These are phyloP conservation scores for Amorpha juglandis DNA, from an alignment of 2,888 invertebrate species.

Conservation along the genomic window DNA sequence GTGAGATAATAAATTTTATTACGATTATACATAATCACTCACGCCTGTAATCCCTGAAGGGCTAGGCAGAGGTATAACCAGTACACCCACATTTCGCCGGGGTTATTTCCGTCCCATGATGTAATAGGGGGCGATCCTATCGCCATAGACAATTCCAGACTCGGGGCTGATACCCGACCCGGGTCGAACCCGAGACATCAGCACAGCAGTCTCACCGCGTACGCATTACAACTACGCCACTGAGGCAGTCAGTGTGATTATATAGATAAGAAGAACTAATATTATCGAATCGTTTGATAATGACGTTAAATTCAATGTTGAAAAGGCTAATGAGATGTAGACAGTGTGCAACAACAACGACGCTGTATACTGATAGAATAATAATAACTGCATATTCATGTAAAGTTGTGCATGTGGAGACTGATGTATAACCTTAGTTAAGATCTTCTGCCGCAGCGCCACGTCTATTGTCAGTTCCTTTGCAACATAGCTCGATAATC, in stretches of 20 bases:
- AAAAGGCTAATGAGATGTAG: slow-evolving; percentile 15
- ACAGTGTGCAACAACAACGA: slow-evolving; percentile 10
- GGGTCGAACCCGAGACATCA: too few species aligned
- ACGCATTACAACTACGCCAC: too few species aligned
- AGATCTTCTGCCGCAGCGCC: background rate
- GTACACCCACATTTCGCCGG: too few species aligned
- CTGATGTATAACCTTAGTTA: slow-evolving; percentile 7
- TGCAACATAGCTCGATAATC: background rate
- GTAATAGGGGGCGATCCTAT: too few species aligned
- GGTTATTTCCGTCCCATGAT: too few species aligned
- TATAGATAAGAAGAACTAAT: background rate
- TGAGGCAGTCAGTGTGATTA: too few species aligned
- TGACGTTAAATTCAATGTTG: slow-evolving; percentile 2
- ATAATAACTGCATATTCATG: background rate
- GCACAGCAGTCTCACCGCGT: too few species aligned
- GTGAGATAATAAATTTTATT: slow-evolving; percentile 11
- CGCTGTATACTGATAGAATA: background rate
- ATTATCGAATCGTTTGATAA: slow-evolving; percentile 18
- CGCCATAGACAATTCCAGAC: too few species aligned
- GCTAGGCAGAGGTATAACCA: too few species aligned
- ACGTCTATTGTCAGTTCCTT: background rate
- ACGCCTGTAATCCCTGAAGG: too few species aligned
- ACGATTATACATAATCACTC: too few species aligned
- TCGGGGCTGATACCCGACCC: too few species aligned
- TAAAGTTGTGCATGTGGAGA: background rate